Conservation (phyloP, 2,888 invertebrate species). For the Spodoptera littoralis region DNA sequence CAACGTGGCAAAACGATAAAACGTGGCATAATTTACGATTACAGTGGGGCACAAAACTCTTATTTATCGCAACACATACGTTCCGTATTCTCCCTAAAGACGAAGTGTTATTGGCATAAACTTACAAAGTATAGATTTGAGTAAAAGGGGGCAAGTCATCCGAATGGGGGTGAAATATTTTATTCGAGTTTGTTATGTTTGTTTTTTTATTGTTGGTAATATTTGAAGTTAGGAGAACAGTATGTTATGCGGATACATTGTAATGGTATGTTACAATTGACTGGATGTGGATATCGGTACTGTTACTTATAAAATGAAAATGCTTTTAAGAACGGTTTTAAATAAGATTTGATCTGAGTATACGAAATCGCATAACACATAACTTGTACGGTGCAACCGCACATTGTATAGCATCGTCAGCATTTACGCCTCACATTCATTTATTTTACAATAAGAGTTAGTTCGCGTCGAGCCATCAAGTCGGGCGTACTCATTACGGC, state of each 20-base stretch:
- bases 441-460: no score
- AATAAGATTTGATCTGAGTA: no score
- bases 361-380: no score
- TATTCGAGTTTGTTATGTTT: slow-evolving; percentile 35
- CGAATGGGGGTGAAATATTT: slow-evolving; percentile 39
- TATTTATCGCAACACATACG: slow-evolving; percentile 55
- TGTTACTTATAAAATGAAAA: no score
- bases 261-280: neutral
- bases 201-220: slow-evolving; percentile 14
- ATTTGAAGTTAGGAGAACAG: slow-evolving; percentile 13
- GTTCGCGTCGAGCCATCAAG: no score
- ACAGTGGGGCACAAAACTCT: slow-evolving; percentile 53
- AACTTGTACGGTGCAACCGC: no score
- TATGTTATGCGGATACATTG: slow-evolving; percentile 1
- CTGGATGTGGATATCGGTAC: no score
- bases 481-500: no score
- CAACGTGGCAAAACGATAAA: no score
- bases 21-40: slow-evolving; percentile 61
- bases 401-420: no score
- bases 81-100: slow-evolving; percentile 18
- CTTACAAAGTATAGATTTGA: slow-evolving; percentile 32
- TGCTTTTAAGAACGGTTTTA: no score
- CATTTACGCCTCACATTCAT: no score
- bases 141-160: slow-evolving; percentile 27
- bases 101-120: slow-evolving; percentile 41